Evolutionary conservation across 92 coral and sea anemone genomes (phyloP), one percentile per base, ranked within the genome.

Genomic region (Actinernus sp.): DNA sequence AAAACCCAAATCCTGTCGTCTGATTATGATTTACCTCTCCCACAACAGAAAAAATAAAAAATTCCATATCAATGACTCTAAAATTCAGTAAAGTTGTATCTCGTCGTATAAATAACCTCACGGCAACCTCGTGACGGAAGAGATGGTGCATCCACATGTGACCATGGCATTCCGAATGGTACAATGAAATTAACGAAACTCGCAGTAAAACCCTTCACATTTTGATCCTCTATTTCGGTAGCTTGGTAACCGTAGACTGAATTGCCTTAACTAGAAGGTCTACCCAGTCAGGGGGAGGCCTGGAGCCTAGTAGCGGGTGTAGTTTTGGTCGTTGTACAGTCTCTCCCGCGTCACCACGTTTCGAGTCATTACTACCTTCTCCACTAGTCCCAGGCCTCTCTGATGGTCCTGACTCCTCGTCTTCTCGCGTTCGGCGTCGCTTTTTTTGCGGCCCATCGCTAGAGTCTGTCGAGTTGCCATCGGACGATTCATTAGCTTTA

Each of bases 241-340:
- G 81, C 62, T 90, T 90, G 16, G 71, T 39, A 43, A 90, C 51
- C 0, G 88, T 58, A 13, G 85, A 74, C 51, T 90, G 92, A 9
- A 90, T 75, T 17, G 91, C 85, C 49, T 90, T 90, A 18, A 83
- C 89, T 31, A 90, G 71, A 26, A 77, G 71, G 34, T 80, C 96
- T 4, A 90, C 83, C 92, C 96, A 90, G 49, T 85, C 96, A 2
- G 79, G 57, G 0, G 72, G 63, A 7, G 81, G 77, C 18, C 87
- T 64, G 8, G 85, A 44, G 16, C 87, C 91, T 56, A 88, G 50
- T 39, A 85, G 61, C 33, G 88, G 71, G 29, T 78, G 43, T 4
- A 49, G 81, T 41, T 66, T 74, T 10, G 79, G 87, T 8, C 69
- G 30, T 3, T 49, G 61, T 16, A 50, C 58, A 19, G 62, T 49